A percentile compares a stretch with the other conserved stretches of the same genome.
phyloP scores from a whole-genome alignment of 2,888 invertebrate genomes.

The Lithophane ornitopus region DNA sequence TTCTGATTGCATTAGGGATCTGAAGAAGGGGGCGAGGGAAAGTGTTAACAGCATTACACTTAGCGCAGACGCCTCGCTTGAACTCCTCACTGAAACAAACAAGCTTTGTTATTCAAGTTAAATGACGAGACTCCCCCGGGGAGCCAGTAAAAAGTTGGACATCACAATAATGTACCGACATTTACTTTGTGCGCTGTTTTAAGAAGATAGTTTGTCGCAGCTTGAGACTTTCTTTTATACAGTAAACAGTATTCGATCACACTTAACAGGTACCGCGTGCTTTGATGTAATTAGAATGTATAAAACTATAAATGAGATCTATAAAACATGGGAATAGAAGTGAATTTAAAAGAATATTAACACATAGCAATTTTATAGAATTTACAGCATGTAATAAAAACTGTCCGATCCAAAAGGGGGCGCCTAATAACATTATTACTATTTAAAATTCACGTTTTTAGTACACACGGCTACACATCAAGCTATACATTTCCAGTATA shows the following conservation, averaged over 20 bases:
- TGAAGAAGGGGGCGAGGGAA: conserved; percentile 80
- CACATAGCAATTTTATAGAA: no score
- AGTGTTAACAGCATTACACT: conserved; percentile 86
- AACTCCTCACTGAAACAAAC: conserved; percentile 88
- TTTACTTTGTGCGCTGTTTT: conserved; percentile 40
- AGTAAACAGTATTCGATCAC: neutral
- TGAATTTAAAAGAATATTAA: no score
- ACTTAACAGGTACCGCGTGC: no score
- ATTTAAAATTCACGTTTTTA: no score
- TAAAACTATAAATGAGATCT: neutral
- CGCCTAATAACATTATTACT: no score
- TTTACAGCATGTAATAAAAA: no score
- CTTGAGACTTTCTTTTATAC: conserved; percentile 15
- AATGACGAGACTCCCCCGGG: conserved; percentile 57
- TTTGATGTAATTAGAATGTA: neutral
- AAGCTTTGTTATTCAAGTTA: conserved; percentile 73
- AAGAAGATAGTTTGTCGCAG: conserved; percentile 20
- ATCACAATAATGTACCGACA: conserved; percentile 60
- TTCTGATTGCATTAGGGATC: conserved; percentile 82
- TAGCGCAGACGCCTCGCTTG: conserved; percentile 78
- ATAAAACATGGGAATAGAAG: neutral
- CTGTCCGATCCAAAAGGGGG: no score
- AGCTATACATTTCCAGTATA: no score
- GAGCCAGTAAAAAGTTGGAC: conserved; percentile 62
- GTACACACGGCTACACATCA: no score